phyloP scores from a whole-genome alignment of 2,797 vertebrate species.

The Cossypha dichroa region DNA sequence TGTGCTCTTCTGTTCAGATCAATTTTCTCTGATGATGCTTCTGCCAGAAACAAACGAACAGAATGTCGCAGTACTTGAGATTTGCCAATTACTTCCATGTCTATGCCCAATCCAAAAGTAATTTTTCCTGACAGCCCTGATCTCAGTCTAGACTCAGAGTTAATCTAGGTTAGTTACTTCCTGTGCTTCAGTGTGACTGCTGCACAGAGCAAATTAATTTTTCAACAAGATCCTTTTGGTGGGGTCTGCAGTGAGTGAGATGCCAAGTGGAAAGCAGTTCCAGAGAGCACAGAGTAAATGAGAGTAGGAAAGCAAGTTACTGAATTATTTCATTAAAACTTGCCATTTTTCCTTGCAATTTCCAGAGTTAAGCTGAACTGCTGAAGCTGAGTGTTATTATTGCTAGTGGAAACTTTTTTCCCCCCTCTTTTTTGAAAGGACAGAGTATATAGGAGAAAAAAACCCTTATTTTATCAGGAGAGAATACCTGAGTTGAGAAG shows the following conservation, averaged over 20 bases:
- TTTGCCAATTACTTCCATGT: slow-evolving; percentile 19
- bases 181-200: not conserved
- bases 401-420: not conserved
- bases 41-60: not conserved
- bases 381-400: not conserved
- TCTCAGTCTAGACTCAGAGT: slow-evolving; percentile 16
- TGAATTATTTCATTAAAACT: not conserved
- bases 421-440: not conserved
- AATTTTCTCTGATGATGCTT: not conserved
- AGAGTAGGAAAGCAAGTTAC: not conserved
- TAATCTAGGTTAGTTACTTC: not conserved
- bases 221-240: not conserved
- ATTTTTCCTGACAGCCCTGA: slow-evolving; percentile 26
- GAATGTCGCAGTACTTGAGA: not conserved
- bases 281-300: not conserved
- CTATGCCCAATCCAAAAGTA: not conserved
- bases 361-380: not conserved
- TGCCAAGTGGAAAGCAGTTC: not conserved
- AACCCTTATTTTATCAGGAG: not conserved
- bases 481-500: not conserved
- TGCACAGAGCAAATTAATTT: not conserved
- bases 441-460: not conserved
- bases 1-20: not conserved
- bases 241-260: not conserved
- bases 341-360: not conserved